Evolutionary conservation across 2,888 invertebrate genomes (phyloP).

Genomic region (Lasioglossum oenotherae): DNA sequence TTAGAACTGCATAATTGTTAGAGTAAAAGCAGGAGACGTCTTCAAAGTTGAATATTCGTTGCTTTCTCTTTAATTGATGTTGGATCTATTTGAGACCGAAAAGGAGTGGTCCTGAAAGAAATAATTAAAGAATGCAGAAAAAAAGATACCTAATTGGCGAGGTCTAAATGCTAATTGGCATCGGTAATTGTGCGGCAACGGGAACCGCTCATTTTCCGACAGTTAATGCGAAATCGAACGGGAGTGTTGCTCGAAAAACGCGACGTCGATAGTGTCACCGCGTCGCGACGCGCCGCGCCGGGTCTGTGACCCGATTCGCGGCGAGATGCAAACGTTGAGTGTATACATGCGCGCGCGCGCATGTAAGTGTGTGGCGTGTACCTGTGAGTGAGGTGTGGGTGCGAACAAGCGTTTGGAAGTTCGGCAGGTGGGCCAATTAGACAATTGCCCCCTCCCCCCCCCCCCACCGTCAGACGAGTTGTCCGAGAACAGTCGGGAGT

Average conservation of each 20-base stretch:
- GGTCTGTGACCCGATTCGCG: conserved; percentile 9
- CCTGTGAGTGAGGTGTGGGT: not conserved
- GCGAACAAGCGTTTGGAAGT: conserved; percentile 5
- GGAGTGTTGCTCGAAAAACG: not conserved
- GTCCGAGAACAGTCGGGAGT: not conserved
- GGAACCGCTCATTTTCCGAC: not conserved
- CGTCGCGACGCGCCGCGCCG: not conserved
- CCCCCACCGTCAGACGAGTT: not conserved
- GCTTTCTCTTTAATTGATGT: no score
- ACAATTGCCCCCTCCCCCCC: not conserved
- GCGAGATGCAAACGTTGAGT: not conserved
- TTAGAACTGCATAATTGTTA: no score
- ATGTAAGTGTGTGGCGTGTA: not conserved
- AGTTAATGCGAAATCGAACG: conserved; percentile 10
- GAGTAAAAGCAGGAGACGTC: no score
- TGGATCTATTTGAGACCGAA: not conserved
- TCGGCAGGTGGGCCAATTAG: conserved; percentile 12
- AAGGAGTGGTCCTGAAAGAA: not conserved
- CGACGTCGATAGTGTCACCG: not conserved
- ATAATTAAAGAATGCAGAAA: no score
- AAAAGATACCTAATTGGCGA: not conserved
- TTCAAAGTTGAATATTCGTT: no score
- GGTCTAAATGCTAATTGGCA: not conserved
- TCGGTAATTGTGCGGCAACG: not conserved
- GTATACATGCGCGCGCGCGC: not conserved